A percentile compares a stretch with the other conserved stretches of the same genome.
Conservation (phyloP, 2,888 invertebrate species). For the Steinernema scapterisci region DNA sequence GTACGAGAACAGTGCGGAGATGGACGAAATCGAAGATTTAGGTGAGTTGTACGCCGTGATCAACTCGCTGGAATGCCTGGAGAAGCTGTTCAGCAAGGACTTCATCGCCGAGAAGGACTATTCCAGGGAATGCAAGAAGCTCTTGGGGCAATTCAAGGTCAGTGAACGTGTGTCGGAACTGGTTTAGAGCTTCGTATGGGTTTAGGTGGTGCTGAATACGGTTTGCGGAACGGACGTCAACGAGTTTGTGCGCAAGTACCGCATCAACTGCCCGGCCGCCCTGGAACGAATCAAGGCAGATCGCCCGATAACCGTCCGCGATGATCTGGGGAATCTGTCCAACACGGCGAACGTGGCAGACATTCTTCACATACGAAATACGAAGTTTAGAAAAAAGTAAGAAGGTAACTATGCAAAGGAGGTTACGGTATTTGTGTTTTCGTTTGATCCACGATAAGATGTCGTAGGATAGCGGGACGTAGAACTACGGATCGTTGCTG, state of each 20-base stretch:
- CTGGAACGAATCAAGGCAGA: conserved; percentile 95
- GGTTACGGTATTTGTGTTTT: conserved; percentile 33
- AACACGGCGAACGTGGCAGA: too few species aligned
- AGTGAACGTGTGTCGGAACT: conserved; percentile 72
- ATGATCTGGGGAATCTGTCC: conserved; percentile 79
- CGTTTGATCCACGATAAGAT: conserved; percentile 73
- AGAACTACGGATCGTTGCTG: conserved; percentile 87
- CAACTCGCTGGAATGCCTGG: conserved; percentile 93
- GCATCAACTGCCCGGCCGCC: conserved; percentile 75
- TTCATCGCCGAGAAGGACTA: conserved; percentile 73
- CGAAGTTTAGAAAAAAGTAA: too few species aligned
- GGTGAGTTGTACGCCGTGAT: conserved; percentile 74
- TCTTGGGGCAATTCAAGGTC: conserved; percentile 93
- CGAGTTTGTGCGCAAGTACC: conserved; percentile 61
- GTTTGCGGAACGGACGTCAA: conserved; percentile 60
- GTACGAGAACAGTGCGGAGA: conserved; percentile 60
- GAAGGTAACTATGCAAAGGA: too few species aligned
- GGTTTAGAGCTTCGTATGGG: background rate
- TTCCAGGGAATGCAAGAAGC: conserved; percentile 93
- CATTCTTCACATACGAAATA: too few species aligned
- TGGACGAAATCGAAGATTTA: conserved; percentile 65
- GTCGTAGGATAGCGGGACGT: conserved; percentile 97
- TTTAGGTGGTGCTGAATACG: conserved; percentile 57
- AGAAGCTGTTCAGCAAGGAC: conserved; percentile 92
- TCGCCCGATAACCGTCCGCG: conserved; percentile 89